phyloP scores from a whole-genome alignment of 2,888 invertebrate genomes.

The Nineta flava region DNA sequence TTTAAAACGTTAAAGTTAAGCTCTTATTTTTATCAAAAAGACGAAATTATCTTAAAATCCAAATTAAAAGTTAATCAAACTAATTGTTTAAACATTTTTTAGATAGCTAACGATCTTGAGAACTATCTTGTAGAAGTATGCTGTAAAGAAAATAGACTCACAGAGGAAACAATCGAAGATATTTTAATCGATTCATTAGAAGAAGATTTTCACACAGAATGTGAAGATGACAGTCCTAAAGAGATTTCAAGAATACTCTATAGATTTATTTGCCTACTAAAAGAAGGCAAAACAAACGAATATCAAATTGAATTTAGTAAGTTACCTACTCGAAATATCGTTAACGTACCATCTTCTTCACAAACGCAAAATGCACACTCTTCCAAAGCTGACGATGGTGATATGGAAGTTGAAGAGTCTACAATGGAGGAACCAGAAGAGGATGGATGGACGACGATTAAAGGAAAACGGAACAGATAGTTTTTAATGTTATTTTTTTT shows the following conservation, averaged over 20 bases:
- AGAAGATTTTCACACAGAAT: slow-evolving; percentile 54
- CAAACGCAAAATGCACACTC: too few species aligned
- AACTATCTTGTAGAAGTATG: slow-evolving; percentile 48
- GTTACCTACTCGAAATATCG: neutral
- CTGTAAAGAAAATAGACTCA: slow-evolving; percentile 37
- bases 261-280: neutral
- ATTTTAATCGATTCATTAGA: slow-evolving; percentile 54
- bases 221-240: slow-evolving; percentile 48
- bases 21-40: too few species aligned
- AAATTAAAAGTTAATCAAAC: neutral
- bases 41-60: neutral
- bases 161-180: slow-evolving; percentile 42
- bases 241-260: neutral
- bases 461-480: neutral
- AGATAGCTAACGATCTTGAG: slow-evolving; percentile 47
- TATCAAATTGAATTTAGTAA: neutral
- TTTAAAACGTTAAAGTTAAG: too few species aligned
- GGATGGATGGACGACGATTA: neutral
- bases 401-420: neutral
- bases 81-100: slow-evolving; percentile 16
- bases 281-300: neutral
- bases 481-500: neutral
- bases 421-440: neutral
- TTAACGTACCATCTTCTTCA: neutral
- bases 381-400: neutral